Base-by-base conservation (phyloP, 2,113 vertebrate genomes). In the Montifringilla adamsi region DNA sequence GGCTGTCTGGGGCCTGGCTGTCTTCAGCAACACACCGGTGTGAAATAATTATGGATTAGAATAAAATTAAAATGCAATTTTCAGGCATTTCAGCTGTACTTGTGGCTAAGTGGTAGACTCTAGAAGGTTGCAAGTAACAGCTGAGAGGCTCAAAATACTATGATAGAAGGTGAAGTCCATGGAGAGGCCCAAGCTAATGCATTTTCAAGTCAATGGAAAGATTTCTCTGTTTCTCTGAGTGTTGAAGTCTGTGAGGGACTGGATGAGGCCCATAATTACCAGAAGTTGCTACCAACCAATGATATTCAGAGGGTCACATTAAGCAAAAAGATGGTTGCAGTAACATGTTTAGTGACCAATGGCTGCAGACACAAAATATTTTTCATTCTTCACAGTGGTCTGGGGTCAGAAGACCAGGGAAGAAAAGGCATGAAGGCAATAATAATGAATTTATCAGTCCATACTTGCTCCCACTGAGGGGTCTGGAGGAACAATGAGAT, bases 181-280 rank as follows among this genome's bases (percentile, higher is more conserved):
- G 31, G 58, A 93, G n/a, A 46, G 6, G 0, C 70, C 27, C 22
- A 58, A 80, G 63, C n/a, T 87, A 82, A 90, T 49, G 69, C 37
- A 77, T 95, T 94, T 90, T 73, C 69, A 91, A 94, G 78, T 64
- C 6, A 2, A 33, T 69, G 62, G 95, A 96, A 96, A 92, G 85
- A 92, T 95, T 95, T 55, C 69, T 75, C 47, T 79, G 67, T 69
- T 44, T 91, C 62, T 91, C 62, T 16, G 26, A 77, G 70, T 53
- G 85, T 10, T 93, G 93, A 94, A 87, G 67, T 88, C 94, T 88
- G 82, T 0, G 1, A 92, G 59, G 63, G 74, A 90, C 87, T 95
- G 95, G 88, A 93, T 79, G 62, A 90, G 90, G 92, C 94, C 88
- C 85, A 80, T 60, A 85, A 84, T 90, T 95, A 93, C 87, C 66